Evolutionary conservation across 1,140 invertebrate genomes (phyloP).

Genomic region (Daktulosphaira vitifoliae): DNA sequence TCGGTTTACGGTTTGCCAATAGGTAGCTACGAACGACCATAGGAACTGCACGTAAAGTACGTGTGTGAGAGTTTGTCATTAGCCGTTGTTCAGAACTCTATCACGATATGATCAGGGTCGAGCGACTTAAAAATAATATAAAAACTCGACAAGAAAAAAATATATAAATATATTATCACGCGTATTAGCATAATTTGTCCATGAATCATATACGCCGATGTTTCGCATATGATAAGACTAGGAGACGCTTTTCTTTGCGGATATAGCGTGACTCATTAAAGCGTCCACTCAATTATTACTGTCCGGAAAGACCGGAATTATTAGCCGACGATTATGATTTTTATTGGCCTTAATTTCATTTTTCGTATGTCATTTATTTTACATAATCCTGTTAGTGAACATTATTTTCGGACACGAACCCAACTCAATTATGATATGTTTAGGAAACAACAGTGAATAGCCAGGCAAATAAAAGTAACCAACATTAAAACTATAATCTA

Average conservation of each 20-base stretch:
- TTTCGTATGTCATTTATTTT: constrained; percentile 33
- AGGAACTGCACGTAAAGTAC: neutral
- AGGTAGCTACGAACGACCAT: neutral
- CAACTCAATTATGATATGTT: constrained; percentile 21
- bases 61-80: constrained; percentile 32
- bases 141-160: neutral
- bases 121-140: constrained; percentile 16
- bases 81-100: neutral
- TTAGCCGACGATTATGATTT: constrained; percentile 32
- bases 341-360: constrained; percentile 33
- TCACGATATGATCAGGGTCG: constrained; percentile 12
- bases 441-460: constrained; percentile 10
- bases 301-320: constrained; percentile 32
- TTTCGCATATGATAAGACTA: constrained; percentile 33
- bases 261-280: constrained; percentile 33
- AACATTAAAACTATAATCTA: neutral
- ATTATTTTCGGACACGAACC: constrained; percentile 32
- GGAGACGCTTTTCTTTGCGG: constrained; percentile 26
- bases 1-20: constrained; percentile 6
- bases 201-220: constrained; percentile 30
- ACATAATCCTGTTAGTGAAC: constrained; percentile 29
- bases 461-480: neutral
- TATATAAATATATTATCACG: neutral
- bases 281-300: constrained; percentile 33
- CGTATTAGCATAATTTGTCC: constrained; percentile 22